Evolutionary conservation across 2,113 vertebrate genomes (phyloP), one percentile per base, ranked within the genome.

Genomic region (Mesitornis unicolor): DNA sequence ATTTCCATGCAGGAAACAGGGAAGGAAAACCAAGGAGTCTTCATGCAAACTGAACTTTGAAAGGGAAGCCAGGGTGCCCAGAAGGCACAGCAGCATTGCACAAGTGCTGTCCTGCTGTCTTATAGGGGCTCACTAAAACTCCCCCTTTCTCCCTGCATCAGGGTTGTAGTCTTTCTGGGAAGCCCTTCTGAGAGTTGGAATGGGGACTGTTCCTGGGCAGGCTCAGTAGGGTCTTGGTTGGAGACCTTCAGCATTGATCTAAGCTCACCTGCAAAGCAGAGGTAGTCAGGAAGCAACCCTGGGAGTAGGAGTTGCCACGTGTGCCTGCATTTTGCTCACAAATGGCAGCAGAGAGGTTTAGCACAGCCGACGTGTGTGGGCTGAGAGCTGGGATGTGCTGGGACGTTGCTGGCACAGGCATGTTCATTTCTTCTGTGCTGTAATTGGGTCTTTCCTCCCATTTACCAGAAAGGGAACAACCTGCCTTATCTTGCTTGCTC

Each of bases 391-490:
- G 51, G 47, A 4, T 54, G 38, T 84, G 48, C 89, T 75, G 82
- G 56, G 73, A 26, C 0, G 0, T 7, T 22, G 45, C 65, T 87
- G 51, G 40, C 77, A 68, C 11, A 2, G 57, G n/a, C 42, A 19
- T 0, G 0, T 35, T 33, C 2, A 2, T 2, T 73, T 85, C 63
- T 50, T 9, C 47, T 75, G 36, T 91, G 68, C 36, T 78, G 60
- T 93, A 56, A 92, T 13, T 20, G 22, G 42, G 57, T 51, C 29
- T 91, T 75, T 83, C 43, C 51, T 38, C 33, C 25, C 12, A 0
- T 83, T 88, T 89, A 29, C 87, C 93, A 87, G 96, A 79, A 95
- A 50, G 68, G 38, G 21, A 77, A 54, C 64, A 25, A 59, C 54
- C 40, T 43, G 35, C 75, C 16, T 75, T 64, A 76, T 73, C 85